Base-by-base conservation (phyloP, 2,888 invertebrate genomes). In the Coleophora deauratella region DNA sequence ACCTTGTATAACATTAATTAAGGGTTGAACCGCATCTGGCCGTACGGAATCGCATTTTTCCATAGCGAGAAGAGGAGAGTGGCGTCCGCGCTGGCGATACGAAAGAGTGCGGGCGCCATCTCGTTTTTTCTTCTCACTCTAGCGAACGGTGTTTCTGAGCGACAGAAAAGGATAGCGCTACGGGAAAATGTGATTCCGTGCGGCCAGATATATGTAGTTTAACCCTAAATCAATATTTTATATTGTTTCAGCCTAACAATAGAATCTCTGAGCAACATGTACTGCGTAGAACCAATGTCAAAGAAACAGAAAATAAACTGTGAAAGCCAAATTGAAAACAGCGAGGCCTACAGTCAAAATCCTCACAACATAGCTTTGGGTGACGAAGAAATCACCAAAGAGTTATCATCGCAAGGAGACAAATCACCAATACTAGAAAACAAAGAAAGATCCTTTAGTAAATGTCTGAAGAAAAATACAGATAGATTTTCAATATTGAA, bases 371-470 rank as follows among this genome's bases (percentile, higher is more conserved):
- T 51, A 34, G 66, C 65, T 0, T 44, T 64, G 4, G 50, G 40
- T 2, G 59, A 73, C 13, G 56, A 59, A 0, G 57, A 59, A 9
- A 53, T 52, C 1, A 15, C 47, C 1, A 47, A 43, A 7, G 55
- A 72, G 43, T 45, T 62, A 34, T n/a, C 38, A 3, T 38, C 43
- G 6, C 40, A 57, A 27, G 60, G 62, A 33, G 50, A 62, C 21
- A 72, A 65, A 54, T 87, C 87, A 11, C 87, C 87, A 0, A 76
- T 87, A 48, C 47, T 87, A 38, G 68, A 74, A 57, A 86, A 79
- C 38, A 82, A 79, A 43, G 64, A 72, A 15, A 60, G 78, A 45
- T 81, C 77, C 0, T 84, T 66, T 43, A 76, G 56, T 38, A 85
- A 80, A 57, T 55, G 57, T 15, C 40, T 76, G 0, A 64, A 52